Conservation (phyloP, 2,888 invertebrate species). For the Vanessa cardui region DNA sequence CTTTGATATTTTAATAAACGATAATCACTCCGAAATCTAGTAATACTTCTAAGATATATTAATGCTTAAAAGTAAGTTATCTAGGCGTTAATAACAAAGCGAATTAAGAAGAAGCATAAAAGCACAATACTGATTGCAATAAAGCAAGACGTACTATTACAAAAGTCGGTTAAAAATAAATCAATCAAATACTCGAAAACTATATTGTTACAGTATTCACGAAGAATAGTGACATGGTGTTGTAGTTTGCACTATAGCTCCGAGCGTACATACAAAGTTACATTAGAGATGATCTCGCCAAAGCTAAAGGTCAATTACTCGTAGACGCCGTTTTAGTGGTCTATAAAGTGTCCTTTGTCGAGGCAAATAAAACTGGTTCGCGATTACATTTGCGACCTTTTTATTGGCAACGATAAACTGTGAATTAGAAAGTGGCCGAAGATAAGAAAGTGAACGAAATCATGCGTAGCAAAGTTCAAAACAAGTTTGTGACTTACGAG, state of each 20-base stretch:
- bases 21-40: background rate
- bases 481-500: constrained; percentile 70
- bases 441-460: constrained; percentile 50
- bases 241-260: background rate
- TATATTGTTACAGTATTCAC: background rate
- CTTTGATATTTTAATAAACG: background rate
- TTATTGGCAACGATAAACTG: constrained; percentile 52
- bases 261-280: constrained; percentile 7
- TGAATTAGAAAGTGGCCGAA: constrained; percentile 60
- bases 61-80: constrained; percentile 2
- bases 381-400: constrained; percentile 48
- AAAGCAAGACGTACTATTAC: background rate
- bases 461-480: constrained; percentile 51
- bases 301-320: constrained; percentile 64
- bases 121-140: background rate
- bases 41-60: background rate
- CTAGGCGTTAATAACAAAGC: background rate
- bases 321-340: constrained; percentile 58
- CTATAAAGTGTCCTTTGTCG: constrained; percentile 63
- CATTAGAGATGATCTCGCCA: constrained; percentile 23
- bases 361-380: constrained; percentile 56
- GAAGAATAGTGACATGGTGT: background rate
- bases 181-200: background rate
- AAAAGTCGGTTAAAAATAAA: background rate
- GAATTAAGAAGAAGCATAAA: constrained; percentile 1